phyloP scores from a whole-genome alignment of 2,113 vertebrate genomes.

The Chionomys nivalis region DNA sequence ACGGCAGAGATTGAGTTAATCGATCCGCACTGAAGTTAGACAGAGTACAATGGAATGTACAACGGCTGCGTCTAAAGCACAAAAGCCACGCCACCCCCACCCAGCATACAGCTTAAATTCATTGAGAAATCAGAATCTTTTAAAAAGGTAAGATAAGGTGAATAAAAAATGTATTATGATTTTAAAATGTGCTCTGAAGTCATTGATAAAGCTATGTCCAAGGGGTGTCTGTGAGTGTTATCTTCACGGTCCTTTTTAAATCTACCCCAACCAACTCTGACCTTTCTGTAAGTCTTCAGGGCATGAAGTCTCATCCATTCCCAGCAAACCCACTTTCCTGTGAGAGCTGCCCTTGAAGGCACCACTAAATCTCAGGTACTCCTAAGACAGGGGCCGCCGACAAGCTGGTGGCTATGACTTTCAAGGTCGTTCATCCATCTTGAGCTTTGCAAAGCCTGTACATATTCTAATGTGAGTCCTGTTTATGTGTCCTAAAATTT shows the following conservation, averaged over 20 bases:
- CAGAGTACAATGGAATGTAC: not conserved
- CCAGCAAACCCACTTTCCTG: not conserved
- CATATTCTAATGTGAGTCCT: not conserved
- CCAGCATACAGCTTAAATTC: not conserved
- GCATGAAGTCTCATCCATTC: not conserved
- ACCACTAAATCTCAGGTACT: not conserved
- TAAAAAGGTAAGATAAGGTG: not conserved
- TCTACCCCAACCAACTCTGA: not conserved
- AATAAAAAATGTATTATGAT: not conserved
- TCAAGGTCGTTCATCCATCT: not conserved
- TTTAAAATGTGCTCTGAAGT: slow-evolving; percentile 33
- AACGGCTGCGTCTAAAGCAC: not conserved
- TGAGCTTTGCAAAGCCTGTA: not conserved
- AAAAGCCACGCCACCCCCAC: not conserved
- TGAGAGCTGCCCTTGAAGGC: not conserved
- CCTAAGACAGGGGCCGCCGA: not conserved
- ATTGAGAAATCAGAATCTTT: not conserved
- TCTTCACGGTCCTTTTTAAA: not conserved
- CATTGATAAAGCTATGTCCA: not conserved
- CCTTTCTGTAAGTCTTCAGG: slow-evolving; percentile 3
- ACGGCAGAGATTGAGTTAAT: not conserved
- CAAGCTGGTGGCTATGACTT: not conserved
- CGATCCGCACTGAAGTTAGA: not conserved
- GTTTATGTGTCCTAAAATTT: not conserved
- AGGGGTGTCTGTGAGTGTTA: not conserved